A percentile compares a stretch with the other conserved stretches of the same genome.
Conservation (phyloP, 1,140 invertebrate genomes). For the Trichonephila clavipes region DNA sequence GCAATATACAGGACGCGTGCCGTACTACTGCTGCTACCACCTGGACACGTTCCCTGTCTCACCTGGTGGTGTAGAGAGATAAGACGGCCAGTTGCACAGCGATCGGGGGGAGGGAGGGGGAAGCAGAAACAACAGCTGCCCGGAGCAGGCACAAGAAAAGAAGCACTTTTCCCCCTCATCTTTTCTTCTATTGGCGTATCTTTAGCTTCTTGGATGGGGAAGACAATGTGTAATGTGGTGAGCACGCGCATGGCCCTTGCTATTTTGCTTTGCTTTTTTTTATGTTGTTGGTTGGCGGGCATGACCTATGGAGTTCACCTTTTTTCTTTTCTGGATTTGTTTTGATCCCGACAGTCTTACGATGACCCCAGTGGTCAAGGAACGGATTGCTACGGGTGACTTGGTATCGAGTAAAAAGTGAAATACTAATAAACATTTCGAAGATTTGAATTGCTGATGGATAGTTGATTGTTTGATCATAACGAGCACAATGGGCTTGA, state of each 20-base stretch:
- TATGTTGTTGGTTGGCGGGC: background rate
- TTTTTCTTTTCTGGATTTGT: background rate
- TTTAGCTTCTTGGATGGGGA: too few species aligned
- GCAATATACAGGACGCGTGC: slow-evolving; percentile 72
- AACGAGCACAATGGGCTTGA: too few species aligned
- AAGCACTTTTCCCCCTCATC: background rate
- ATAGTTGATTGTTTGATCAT: too few species aligned
- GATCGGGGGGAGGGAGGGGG: background rate
- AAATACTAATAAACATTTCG: background rate
- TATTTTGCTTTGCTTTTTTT: background rate
- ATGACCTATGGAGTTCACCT: background rate
- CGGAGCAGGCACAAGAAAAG: slow-evolving; percentile 45
- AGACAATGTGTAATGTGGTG: slow-evolving; percentile 69
- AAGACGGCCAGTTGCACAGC: slow-evolving; percentile 66
- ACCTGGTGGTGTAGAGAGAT: slow-evolving; percentile 60
- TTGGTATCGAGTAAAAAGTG: background rate
- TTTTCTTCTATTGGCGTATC: slow-evolving; percentile 8
- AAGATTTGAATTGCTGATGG: too few species aligned
- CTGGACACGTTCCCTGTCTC: slow-evolving; percentile 60
- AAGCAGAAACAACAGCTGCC: slow-evolving; percentile 39
- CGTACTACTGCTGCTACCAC: slow-evolving; percentile 65
- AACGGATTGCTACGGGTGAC: background rate
- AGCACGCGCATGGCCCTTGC: background rate
- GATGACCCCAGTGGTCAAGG: slow-evolving; percentile 37
- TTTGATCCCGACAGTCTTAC: background rate